Evolutionary conservation across 2,113 vertebrate species (phyloP).

Genomic region (Cephalopholis sonnerati): DNA sequence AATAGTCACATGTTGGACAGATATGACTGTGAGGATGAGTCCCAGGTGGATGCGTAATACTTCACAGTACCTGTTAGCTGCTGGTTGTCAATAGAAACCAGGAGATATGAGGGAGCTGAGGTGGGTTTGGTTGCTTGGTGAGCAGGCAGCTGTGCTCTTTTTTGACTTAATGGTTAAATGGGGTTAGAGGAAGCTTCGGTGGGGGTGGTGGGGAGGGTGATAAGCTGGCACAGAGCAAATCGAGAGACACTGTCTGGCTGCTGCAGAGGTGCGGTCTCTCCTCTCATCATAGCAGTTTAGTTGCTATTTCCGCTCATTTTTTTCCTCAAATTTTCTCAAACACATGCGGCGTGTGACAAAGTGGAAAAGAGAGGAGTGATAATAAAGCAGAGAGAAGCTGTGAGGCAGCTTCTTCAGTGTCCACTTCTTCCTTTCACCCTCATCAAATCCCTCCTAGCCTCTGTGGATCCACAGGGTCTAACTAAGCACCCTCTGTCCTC

Average conservation of each 20-base stretch:
- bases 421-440: constrained; percentile 1
- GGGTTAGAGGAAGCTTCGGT: constrained; percentile 35
- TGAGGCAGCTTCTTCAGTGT: constrained; percentile 7
- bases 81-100: constrained; percentile 65
- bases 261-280: constrained; percentile 32
- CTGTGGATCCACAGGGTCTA: constrained; percentile 42
- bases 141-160: constrained; percentile 39
- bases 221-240: constrained; percentile 55
- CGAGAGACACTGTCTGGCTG: constrained; percentile 41
- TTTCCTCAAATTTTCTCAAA: constrained; percentile 6
- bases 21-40: constrained; percentile 68
- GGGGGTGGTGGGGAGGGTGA: constrained; percentile 33
- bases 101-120: constrained; percentile 34
- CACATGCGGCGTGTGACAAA: not conserved
- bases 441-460: constrained; percentile 28
- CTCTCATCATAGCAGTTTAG: constrained; percentile 32
- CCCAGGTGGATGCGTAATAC: constrained; percentile 70
- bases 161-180: constrained; percentile 60
- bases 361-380: not conserved
- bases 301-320: constrained; percentile 1
- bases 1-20: constrained; percentile 70
- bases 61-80: constrained; percentile 57
- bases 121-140: constrained; percentile 39
- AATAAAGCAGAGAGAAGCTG: not conserved
- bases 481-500: constrained; percentile 59